These are phyloP conservation scores for Myotis vivesi DNA, from an alignment of 2,797 vertebrate species.

Conservation along the genomic window DNA sequence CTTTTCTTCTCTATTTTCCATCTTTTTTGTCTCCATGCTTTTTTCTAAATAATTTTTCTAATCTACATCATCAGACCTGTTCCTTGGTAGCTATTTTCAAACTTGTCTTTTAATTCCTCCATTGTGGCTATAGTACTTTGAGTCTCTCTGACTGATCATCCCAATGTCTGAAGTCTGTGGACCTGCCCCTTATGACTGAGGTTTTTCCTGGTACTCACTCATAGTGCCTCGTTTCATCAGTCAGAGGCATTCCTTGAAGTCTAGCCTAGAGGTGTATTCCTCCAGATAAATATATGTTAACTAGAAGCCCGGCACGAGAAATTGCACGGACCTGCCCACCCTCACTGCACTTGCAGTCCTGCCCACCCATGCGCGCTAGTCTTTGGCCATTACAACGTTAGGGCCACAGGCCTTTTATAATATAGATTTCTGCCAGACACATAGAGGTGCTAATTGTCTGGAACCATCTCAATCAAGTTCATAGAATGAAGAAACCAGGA, in stretches of 20 bases:
- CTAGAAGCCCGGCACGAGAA: no score
- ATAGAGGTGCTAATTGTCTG: background rate
- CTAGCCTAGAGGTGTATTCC: background rate
- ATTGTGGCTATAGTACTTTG: background rate
- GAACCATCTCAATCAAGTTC: background rate
- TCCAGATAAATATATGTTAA: background rate
- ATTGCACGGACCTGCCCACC: no score
- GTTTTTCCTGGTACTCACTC: background rate
- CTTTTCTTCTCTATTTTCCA: background rate
- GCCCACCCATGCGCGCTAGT: no score
- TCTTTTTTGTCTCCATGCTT: background rate
- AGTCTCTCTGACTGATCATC: background rate
- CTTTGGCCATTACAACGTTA: no score
- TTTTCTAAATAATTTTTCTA: background rate
- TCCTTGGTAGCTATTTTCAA: background rate
- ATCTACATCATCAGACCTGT: background rate
- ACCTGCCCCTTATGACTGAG: background rate
- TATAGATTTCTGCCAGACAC: background rate
- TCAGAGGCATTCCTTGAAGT: background rate
- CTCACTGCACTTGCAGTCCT: no score
- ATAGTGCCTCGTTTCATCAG: background rate
- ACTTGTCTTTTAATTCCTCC: background rate
- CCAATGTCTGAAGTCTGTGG: background rate
- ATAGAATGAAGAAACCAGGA: background rate
- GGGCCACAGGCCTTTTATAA: no score